Evolutionary conservation across 2,797 vertebrate genomes (phyloP).

Genomic region (Momotus momota): DNA sequence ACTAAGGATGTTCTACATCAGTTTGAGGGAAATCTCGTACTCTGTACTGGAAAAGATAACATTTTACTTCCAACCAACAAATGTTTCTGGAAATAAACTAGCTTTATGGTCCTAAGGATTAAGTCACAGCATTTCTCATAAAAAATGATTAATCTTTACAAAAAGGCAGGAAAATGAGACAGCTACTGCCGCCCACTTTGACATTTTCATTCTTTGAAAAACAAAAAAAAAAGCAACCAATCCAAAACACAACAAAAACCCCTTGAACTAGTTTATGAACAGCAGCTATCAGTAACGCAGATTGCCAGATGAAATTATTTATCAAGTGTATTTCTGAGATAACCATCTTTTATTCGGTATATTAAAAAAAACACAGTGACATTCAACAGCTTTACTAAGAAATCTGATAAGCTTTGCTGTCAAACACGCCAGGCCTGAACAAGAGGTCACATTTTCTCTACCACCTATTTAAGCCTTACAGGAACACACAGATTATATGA

Average conservation of each 20-base stretch:
- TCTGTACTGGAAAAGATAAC: constrained; percentile 37
- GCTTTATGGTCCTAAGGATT: constrained; percentile 48
- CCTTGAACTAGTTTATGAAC: constrained; percentile 64
- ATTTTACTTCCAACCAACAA: constrained; percentile 60
- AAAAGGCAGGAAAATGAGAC: constrained; percentile 80
- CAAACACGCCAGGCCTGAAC: constrained; percentile 42
- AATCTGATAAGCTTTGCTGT: constrained; percentile 79
- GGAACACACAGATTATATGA: background rate
- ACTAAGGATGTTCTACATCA: background rate
- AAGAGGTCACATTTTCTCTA: constrained; percentile 46
- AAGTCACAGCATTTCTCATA: constrained; percentile 79
- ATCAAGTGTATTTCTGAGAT: constrained; percentile 68
- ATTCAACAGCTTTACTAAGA: constrained; percentile 74
- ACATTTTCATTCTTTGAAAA: constrained; percentile 81
- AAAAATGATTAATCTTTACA: constrained; percentile 81
- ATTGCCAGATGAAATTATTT: constrained; percentile 50
- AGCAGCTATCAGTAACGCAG: constrained; percentile 56
- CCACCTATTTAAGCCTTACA: background rate
- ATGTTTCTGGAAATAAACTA: constrained; percentile 74
- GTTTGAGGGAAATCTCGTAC: background rate
- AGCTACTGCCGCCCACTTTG: constrained; percentile 75
- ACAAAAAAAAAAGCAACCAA: constrained; percentile 33
- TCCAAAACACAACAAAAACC: constrained; percentile 47
- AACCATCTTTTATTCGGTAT: constrained; percentile 66
- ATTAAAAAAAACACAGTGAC: constrained; percentile 70